phyloP scores from a whole-genome alignment of 2,888 invertebrate genomes.

The Agonopterix arenella region DNA sequence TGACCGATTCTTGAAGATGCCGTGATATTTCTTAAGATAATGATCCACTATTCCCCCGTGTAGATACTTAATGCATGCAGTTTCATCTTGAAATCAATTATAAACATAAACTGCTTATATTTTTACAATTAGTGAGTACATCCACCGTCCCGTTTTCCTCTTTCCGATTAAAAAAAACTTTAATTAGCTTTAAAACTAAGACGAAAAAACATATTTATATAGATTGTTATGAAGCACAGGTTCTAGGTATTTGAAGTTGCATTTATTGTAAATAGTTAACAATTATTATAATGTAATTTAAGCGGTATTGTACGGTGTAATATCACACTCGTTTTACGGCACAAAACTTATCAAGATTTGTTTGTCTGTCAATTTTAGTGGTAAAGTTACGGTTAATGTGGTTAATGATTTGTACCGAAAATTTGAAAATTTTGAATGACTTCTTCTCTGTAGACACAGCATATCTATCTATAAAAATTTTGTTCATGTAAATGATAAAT shows the following conservation, averaged over 20 bases:
- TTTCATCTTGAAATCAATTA: constrained; percentile 31
- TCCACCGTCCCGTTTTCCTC: constrained; percentile 75
- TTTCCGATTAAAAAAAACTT: constrained; percentile 59
- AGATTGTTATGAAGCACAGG: constrained; percentile 76
- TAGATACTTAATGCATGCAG: constrained; percentile 29
- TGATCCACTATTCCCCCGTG: constrained; percentile 1
- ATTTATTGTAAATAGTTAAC: constrained; percentile 74
- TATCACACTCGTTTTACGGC: constrained; percentile 75
- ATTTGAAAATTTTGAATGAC: constrained; percentile 20
- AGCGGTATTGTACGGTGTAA: constrained; percentile 64
- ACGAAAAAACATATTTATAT: constrained; percentile 67
- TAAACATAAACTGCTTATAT: constrained; percentile 48
- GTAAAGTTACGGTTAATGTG: constrained; percentile 46
- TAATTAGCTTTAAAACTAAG: constrained; percentile 68
- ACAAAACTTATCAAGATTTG: constrained; percentile 66
- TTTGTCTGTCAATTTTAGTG: constrained; percentile 73
- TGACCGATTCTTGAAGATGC: too few relatives aligned
- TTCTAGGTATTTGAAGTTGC: constrained; percentile 71
- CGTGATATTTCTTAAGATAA: too few relatives aligned
- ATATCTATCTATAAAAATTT: not conserved
- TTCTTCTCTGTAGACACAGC: constrained; percentile 20
- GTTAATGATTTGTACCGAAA: constrained; percentile 55
- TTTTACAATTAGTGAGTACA: constrained; percentile 59
- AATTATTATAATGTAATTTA: constrained; percentile 52
- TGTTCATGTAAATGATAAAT: too few relatives aligned